A percentile compares a stretch with the other conserved stretches of the same genome.
phyloP scores from a whole-genome alignment of 2,888 invertebrate species.

The Philaethria dido region DNA sequence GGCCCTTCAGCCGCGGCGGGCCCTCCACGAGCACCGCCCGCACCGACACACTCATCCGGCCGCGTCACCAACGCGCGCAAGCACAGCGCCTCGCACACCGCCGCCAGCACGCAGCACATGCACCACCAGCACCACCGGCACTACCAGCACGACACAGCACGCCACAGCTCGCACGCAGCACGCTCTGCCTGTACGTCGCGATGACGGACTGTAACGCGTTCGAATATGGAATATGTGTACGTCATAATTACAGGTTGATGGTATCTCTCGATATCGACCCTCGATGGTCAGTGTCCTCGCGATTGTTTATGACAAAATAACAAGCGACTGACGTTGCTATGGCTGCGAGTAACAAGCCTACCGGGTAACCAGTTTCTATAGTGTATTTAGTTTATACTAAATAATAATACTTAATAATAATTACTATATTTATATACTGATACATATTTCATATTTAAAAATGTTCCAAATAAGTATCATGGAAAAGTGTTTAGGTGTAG shows the following conservation, averaged over 20 bases:
- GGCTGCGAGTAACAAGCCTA: slow-evolving; percentile 58
- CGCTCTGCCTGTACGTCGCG: neutral
- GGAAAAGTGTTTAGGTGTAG: no score
- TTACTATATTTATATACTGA: no score
- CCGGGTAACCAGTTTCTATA: slow-evolving; percentile 39
- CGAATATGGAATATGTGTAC: slow-evolving; percentile 31
- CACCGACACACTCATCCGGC: slow-evolving; percentile 69
- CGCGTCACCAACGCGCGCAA: slow-evolving; percentile 45
- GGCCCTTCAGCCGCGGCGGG: slow-evolving; percentile 68
- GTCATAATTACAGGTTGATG: slow-evolving; percentile 27
- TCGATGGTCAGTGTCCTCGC: slow-evolving; percentile 30
- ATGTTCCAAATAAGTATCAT: no score
- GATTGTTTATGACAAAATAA: slow-evolving; percentile 18
- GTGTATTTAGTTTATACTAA: neutral
- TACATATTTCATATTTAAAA: no score
- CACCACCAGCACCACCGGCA: no score
- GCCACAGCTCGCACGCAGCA: no score
- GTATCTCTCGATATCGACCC: slow-evolving; percentile 31
- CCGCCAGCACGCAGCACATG: slow-evolving; percentile 47
- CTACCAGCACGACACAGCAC: slow-evolving; percentile 8
- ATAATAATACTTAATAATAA: no score
- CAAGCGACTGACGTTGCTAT: slow-evolving; percentile 51
- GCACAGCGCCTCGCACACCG: slow-evolving; percentile 61
- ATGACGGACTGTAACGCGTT: slow-evolving; percentile 22
- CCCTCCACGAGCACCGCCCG: slow-evolving; percentile 72